Conservation (phyloP, 2,113 vertebrate genomes). For the Verasper variegatus region DNA sequence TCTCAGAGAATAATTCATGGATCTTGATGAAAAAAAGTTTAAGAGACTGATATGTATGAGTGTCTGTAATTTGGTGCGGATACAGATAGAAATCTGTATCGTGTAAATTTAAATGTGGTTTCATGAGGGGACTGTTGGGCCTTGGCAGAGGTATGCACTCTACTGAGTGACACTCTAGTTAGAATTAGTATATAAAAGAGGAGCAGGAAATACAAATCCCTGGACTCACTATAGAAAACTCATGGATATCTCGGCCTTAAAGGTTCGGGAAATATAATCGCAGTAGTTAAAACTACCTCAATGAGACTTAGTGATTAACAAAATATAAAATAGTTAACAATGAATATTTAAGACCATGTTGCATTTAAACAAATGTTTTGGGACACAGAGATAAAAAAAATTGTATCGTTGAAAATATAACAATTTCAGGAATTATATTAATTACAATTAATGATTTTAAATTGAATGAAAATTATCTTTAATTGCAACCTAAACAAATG, state of each 20-base stretch:
- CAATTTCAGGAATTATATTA: not conserved
- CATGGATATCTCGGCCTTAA: too few relatives aligned
- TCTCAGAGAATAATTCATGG: too few relatives aligned
- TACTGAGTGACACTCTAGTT: too few relatives aligned
- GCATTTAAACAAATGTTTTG: not conserved
- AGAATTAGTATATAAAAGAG: conserved; percentile 12
- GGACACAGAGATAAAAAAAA: not conserved
- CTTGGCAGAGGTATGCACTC: too few relatives aligned
- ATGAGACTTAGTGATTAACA: not conserved
- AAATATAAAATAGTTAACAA: not conserved
- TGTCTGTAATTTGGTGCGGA: too few relatives aligned
- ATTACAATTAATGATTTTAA: not conserved
- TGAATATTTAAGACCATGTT: not conserved
- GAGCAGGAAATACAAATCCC: not conserved
- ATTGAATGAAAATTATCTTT: not conserved
- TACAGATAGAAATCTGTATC: too few relatives aligned
- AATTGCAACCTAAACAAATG: not conserved
- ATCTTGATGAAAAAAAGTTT: too few relatives aligned
- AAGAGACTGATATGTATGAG: too few relatives aligned
- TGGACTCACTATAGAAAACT: not conserved
- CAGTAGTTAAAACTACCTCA: too few relatives aligned
- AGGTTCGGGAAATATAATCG: too few relatives aligned
- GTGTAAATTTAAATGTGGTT: too few relatives aligned
- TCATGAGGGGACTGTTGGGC: too few relatives aligned
- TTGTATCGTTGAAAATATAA: not conserved